A percentile compares a stretch with the other conserved stretches of the same genome.
These are phyloP conservation scores for Carassius carassius DNA, from an alignment of 2,113 vertebrate species.

Conservation along the genomic window DNA sequence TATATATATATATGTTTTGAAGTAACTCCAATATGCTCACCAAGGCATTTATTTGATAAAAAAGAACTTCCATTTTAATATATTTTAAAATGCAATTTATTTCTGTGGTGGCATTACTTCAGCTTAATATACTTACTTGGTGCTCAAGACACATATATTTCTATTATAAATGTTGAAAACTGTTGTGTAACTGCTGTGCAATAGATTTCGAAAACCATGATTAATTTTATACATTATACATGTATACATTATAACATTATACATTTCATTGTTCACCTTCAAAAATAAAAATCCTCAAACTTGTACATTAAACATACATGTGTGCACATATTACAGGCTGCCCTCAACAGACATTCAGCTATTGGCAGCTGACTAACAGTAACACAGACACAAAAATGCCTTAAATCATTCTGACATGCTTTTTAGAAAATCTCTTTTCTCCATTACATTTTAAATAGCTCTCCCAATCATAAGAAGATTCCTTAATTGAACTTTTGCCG, in stretches of 20 bases:
- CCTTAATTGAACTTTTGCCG: slow-evolving; percentile 54
- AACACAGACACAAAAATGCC: slow-evolving; percentile 26
- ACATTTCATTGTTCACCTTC: too few species aligned
- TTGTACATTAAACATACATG: background rate
- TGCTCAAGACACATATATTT: too few species aligned
- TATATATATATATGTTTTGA: background rate
- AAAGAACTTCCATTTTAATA: background rate
- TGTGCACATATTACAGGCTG: background rate
- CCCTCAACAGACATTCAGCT: background rate
- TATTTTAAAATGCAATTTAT: background rate
- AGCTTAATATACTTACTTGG: too few species aligned
- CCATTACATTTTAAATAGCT: slow-evolving; percentile 36
- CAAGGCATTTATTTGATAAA: background rate
- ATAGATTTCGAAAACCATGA: too few species aligned
- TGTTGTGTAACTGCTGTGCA: too few species aligned
- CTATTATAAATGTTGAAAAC: too few species aligned
- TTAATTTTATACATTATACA: too few species aligned
- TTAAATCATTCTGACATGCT: slow-evolving; percentile 35
- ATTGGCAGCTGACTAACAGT: background rate
- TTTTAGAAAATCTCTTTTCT: slow-evolving; percentile 46
- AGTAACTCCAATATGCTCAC: background rate
- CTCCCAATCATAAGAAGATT: slow-evolving; percentile 40
- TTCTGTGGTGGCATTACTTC: background rate
- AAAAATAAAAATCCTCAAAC: too few species aligned
- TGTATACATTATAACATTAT: too few species aligned